Evolutionary conservation across 1,140 invertebrate species (phyloP).

Genomic region (Brachionus koreanus): DNA sequence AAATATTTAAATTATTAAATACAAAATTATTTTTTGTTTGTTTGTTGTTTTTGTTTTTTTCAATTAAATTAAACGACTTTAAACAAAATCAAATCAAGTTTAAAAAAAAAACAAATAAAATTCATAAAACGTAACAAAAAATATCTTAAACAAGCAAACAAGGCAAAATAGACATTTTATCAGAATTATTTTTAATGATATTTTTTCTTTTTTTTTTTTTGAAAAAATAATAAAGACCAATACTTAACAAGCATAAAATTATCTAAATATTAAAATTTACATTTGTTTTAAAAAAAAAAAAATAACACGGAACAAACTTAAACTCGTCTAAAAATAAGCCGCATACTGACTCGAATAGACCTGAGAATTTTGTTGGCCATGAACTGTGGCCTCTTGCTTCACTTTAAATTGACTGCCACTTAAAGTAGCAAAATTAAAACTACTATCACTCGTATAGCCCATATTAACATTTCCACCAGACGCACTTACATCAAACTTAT

Average conservation of each 20-base stretch:
- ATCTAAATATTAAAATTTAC: not conserved
- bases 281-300: not conserved
- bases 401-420: not conserved
- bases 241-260: not conserved
- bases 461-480: conserved; percentile 13
- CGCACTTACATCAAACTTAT: not conserved
- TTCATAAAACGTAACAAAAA: not conserved
- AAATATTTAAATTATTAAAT: not conserved
- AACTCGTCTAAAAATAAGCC: conserved; percentile 19
- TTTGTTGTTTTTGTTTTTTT: not conserved
- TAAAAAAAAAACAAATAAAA: not conserved
- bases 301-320: not conserved
- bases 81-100: not conserved
- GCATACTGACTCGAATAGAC: conserved; percentile 8
- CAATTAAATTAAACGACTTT: not conserved
- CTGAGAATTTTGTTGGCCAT: not conserved
- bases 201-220: not conserved
- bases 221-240: not conserved
- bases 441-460: not conserved
- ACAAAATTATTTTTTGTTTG: not conserved
- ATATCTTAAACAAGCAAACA: not conserved
- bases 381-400: not conserved
- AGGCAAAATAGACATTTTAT: too few species aligned
- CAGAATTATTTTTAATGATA: too few species aligned
- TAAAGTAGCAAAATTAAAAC: not conserved